Conservation (phyloP, 2,888 invertebrate species). For the Papilio demoleus region DNA sequence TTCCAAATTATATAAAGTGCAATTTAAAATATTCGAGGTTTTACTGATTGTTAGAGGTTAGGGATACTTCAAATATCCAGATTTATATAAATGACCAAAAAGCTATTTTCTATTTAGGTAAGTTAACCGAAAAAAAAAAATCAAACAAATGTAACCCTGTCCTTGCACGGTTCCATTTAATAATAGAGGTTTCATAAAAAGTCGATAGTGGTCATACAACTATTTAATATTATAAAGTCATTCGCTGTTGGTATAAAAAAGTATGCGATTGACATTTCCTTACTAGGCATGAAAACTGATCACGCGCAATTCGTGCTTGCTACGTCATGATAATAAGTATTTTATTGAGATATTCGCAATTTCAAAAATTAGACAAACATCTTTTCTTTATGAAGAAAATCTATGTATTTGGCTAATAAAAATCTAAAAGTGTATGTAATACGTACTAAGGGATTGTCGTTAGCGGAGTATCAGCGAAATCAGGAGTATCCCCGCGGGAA, state of each 20-base stretch:
- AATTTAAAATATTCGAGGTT: no score
- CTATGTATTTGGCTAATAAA: neutral
- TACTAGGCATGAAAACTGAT: conserved; percentile 28
- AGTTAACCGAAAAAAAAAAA: conserved; percentile 5
- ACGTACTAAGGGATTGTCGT: conserved; percentile 75
- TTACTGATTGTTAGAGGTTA: no score
- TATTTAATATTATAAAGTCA: conserved; percentile 17
- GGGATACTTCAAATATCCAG: neutral
- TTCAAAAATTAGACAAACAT: neutral
- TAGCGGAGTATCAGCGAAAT: conserved; percentile 50
- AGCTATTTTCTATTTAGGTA: neutral
- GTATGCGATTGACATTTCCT: conserved; percentile 24
- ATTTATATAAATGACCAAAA: neutral
- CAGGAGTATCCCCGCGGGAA: conserved; percentile 63
- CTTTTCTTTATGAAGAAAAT: neutral
- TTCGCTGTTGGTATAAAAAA: conserved; percentile 24
- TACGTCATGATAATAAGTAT: conserved; percentile 1
- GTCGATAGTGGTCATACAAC: conserved; percentile 23
- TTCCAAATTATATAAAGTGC: no score
- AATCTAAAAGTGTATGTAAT: conserved; percentile 43
- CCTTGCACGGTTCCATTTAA: conserved; percentile 21
- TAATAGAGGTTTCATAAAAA: conserved; percentile 22
- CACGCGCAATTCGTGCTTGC: conserved; percentile 7
- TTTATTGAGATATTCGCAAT: neutral
- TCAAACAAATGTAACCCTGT: conserved; percentile 17